phyloP scores from a whole-genome alignment of 37 sponge, comb jelly and placozoan species.

The Geodia barretti region DNA sequence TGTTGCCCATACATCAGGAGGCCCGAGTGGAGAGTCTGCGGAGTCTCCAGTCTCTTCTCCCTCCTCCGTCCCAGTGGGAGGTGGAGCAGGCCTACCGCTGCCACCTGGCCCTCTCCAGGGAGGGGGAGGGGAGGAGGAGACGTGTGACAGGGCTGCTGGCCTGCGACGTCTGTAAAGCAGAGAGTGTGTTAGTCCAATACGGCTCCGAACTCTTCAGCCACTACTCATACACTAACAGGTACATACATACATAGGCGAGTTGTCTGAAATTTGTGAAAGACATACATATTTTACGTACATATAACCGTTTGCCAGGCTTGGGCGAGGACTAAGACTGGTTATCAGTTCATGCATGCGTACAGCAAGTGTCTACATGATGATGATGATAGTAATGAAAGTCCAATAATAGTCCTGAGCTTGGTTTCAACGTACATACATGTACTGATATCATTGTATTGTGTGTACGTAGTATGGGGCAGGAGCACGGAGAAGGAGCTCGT shows the following conservation, averaged over 20 bases:
- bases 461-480: background rate
- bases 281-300: background rate
- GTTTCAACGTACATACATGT: too few species aligned
- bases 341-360: too few species aligned
- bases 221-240: background rate
- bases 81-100: background rate
- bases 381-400: too few species aligned
- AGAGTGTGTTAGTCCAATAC: background rate
- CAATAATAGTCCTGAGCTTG: too few species aligned
- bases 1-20: too few species aligned
- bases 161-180: background rate
- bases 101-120: background rate
- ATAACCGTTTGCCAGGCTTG: too few species aligned
- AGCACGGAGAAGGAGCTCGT: conserved; percentile 28
- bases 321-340: too few species aligned
- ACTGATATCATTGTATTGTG: too few species aligned
- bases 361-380: too few species aligned
- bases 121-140: background rate
- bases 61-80: background rate
- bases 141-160: background rate
- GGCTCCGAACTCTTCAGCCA: background rate
- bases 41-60: background rate
- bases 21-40: background rate
- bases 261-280: background rate
- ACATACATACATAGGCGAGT: background rate